phyloP scores from a whole-genome alignment of 2,888 invertebrate genomes.

The Hofmannophila pseudospretella region DNA sequence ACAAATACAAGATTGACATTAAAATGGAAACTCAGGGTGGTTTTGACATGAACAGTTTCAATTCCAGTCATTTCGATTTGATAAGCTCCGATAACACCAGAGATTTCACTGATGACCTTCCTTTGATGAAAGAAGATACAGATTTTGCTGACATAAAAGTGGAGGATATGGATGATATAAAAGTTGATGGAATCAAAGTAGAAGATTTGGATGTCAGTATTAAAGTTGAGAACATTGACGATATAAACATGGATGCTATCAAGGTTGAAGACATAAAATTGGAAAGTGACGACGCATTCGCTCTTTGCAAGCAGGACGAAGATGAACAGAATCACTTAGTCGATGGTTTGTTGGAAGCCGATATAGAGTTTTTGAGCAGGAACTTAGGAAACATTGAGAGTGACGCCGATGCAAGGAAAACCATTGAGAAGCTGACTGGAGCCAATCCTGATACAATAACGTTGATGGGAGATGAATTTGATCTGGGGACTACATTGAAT shows the following conservation, averaged over 20 bases:
- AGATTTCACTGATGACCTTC: constrained; percentile 55
- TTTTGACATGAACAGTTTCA: constrained; percentile 48
- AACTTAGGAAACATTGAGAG: constrained; percentile 72
- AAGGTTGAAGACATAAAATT: constrained; percentile 69
- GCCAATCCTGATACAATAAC: constrained; percentile 68
- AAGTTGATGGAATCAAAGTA: constrained; percentile 65
- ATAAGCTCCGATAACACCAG: constrained; percentile 51
- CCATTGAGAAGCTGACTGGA: constrained; percentile 71
- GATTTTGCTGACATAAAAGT: constrained; percentile 70
- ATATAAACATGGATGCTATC: constrained; percentile 53
- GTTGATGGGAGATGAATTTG: constrained; percentile 69
- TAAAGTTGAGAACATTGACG: constrained; percentile 63
- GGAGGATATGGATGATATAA: constrained; percentile 68
- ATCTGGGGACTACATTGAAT: constrained; percentile 66
- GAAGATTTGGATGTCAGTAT: constrained; percentile 58
- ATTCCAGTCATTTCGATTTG: constrained; percentile 58
- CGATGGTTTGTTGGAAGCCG: constrained; percentile 66
- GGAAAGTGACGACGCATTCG: constrained; percentile 55
- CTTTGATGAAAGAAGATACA: constrained; percentile 54
- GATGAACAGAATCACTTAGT: constrained; percentile 58
- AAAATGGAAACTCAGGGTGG: constrained; percentile 59
- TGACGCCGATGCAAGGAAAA: constrained; percentile 71
- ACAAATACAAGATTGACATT: constrained; percentile 51
- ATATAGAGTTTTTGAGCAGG: constrained; percentile 70
- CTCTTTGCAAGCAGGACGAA: constrained; percentile 58